These are phyloP conservation scores for Lithobates sylvaticus DNA, from an alignment of 2,797 vertebrate genomes.

Conservation along the genomic window DNA sequence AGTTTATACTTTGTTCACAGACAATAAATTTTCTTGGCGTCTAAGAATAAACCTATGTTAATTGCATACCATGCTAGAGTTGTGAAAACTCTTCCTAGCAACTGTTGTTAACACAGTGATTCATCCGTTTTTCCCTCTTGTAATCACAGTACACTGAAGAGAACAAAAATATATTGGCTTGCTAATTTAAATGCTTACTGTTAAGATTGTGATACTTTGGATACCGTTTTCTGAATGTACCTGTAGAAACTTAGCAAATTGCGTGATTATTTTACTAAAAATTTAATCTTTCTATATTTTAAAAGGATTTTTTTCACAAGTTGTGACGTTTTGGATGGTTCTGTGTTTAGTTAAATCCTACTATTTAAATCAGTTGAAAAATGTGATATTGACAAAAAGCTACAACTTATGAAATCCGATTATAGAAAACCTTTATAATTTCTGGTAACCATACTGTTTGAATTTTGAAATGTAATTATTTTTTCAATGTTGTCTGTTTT, in stretches of 20 bases:
- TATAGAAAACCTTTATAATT: too few relatives aligned
- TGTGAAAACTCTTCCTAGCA: conserved; percentile 34
- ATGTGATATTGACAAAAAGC: too few relatives aligned
- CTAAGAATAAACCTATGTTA: conserved; percentile 10
- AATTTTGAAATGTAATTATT: too few relatives aligned
- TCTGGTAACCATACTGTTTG: too few relatives aligned
- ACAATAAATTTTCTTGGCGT: conserved; percentile 16
- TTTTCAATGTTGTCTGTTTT: too few relatives aligned
- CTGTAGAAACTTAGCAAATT: neutral
- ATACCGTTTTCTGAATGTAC: neutral
- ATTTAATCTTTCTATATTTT: too few relatives aligned
- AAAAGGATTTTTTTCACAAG: too few relatives aligned
- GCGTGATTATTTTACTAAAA: too few relatives aligned
- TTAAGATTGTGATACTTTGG: conserved; percentile 3
- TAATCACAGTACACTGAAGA: conserved; percentile 3
- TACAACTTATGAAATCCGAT: too few relatives aligned
- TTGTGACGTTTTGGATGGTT: too few relatives aligned
- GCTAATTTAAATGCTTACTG: conserved; percentile 41
- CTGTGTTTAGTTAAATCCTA: too few relatives aligned
- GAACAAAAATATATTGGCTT: neutral
- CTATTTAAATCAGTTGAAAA: too few relatives aligned
- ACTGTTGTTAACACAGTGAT: conserved; percentile 40
- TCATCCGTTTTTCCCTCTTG: neutral
- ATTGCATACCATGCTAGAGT: conserved; percentile 34
- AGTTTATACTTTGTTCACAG: conserved; percentile 4